Evolutionary conservation across 1,140 invertebrate genomes (phyloP), one percentile per base, ranked within the genome.

Genomic region (Aphis craccivora): DNA sequence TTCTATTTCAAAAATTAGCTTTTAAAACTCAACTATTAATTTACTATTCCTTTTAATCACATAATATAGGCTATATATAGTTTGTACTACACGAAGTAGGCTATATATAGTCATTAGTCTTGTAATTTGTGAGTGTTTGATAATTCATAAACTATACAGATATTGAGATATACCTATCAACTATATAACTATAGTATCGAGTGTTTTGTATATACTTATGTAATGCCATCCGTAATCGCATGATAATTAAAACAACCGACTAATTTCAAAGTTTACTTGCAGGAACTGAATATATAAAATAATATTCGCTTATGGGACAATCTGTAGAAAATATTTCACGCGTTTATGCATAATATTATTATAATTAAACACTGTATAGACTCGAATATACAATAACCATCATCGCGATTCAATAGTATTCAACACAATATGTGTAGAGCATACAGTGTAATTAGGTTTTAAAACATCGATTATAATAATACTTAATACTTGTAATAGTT

Each of bases 391-490:
- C 48, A 51, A 51, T 30, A 30, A 67, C 11, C 60, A n/a, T 14
- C 60, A n/a, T 67, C 11, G 60, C 60, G 11, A 67, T 67, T 67
- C 60, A 14, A n/a, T 30, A 67, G 11, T 67, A 67, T 67, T 67
- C 11, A 67, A n/a, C 60, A n/a, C 60, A 40, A 40, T 40, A 67
- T 83, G 9, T 23, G 23, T 25, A 51, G 14, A 51, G 37, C 14
- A 2, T 45, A 14, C 83, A 9, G 40, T 45, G 22, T 86, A 86
- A 86, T 43, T 86, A 45, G 8, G 25, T 86, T 86, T 86, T 30
- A 43, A 43, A 86, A 86, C 37, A 86, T 86, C 83, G 83, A 45
- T 86, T 43, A 43, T 45, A 86, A 40, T 45, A 86, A 40, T 86
- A 84, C 23, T 22, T 40, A 37, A 40, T 43, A 67, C 60, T 67